Conservation (phyloP, 2,888 invertebrate genomes). For the Hypsopygia costalis region DNA sequence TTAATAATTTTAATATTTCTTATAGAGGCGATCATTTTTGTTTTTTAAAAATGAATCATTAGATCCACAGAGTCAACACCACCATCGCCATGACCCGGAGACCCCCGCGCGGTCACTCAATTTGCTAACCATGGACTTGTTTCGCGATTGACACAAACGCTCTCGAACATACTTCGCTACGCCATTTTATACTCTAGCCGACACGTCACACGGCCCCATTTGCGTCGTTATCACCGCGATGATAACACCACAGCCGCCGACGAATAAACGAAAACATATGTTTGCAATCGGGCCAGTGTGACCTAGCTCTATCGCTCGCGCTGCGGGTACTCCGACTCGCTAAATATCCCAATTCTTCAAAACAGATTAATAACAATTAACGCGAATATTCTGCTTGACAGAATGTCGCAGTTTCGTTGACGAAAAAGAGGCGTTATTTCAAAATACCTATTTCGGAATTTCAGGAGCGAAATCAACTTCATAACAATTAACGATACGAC, state of each 20-base stretch:
- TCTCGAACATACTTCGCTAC: slow-evolving; percentile 18
- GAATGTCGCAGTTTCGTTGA: slow-evolving; percentile 20
- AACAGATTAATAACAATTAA: slow-evolving; percentile 9
- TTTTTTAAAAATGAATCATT: no score
- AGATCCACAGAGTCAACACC: no score
- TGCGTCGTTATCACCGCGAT: slow-evolving; percentile 60
- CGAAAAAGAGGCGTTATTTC: slow-evolving; percentile 75
- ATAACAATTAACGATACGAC: slow-evolving; percentile 81
- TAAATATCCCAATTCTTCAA: background rate
- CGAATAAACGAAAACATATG: slow-evolving; percentile 42
- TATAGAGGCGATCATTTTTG: no score
- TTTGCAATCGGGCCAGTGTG: slow-evolving; percentile 28
- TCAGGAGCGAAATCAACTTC: slow-evolving; percentile 81
- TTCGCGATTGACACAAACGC: slow-evolving; percentile 42
- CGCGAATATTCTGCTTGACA: slow-evolving; percentile 1
- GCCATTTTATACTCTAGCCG: slow-evolving; percentile 43
- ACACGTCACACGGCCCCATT: slow-evolving; percentile 35
- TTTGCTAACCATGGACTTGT: slow-evolving; percentile 64
- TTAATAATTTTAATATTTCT: no score
- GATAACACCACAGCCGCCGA: slow-evolving; percentile 45
- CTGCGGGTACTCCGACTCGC: background rate
- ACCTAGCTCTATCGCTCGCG: slow-evolving; percentile 20
- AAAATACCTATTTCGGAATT: slow-evolving; percentile 79
- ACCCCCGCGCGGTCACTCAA: slow-evolving; percentile 46
- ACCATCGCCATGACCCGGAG: slow-evolving; percentile 48